Evolutionary conservation across 2,797 vertebrate genomes (phyloP), one percentile per base, ranked within the genome.

Genomic region (Cichlasoma orientale): DNA sequence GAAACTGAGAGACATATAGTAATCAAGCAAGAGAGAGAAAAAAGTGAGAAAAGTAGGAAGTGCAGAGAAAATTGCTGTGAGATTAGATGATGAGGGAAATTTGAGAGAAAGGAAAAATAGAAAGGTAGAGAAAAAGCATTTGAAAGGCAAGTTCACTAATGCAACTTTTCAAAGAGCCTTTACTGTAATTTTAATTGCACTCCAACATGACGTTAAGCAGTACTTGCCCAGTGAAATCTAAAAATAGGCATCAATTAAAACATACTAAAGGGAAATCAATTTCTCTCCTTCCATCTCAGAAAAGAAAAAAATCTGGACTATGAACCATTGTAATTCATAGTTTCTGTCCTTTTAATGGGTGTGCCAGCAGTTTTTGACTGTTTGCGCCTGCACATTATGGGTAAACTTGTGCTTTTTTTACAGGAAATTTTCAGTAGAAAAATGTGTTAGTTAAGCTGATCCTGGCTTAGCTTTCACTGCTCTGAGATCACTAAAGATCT

Each of bases 1-100:
- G 81, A 85, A 82, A 86, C 56, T 56, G 79, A 90, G 82, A 68
- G 79, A 89, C n/a, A 27, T 36, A 7, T 31, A 3, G 76, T 78
- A 86, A 88, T 81, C 36, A 56, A 78, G 80, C 78, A 11, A 31
- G 72, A 56, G 69, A 18, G 52, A 68, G 78, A 78, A 75, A 27
- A 82, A 80, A 59, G 78, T 4, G 2, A 69, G 70, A 56, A 57
- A 2, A 56, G 47, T 29, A 44, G 63, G 14, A 74, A 85, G 74
- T 36, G 54, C 12, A 1, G 56, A 38, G 59, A 63, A 78, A 80
- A 82, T 88, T 58, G 73, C 31, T 71, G 74, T n/a, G 53, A 79
- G 27, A 72, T 44, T 75, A 82, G 66, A 52, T 53, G 11, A 79
- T 75, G 38, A 69, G 63, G 53, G 52, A 74, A 80, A 86, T 77